Base-by-base conservation (phyloP, 2,888 invertebrate species). In the Eupithecia subfuscata region DNA sequence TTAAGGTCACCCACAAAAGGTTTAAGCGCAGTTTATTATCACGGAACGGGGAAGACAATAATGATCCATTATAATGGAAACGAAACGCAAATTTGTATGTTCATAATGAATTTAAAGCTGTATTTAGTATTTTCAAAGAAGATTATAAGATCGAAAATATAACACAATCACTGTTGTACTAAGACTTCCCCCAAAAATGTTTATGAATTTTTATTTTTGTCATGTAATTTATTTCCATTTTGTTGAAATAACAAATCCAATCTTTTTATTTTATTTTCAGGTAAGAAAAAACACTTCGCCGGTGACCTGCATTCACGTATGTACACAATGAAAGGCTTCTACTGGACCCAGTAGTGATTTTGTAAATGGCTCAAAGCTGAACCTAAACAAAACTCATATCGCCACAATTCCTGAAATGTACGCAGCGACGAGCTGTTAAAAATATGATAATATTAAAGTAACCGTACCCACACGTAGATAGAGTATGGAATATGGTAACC, bases 231-330 rank as follows among this genome's bases (percentile, higher is more conserved):
- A 34, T 48, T 18, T 48, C 18, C 18, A 2, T 18, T 48, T 18
- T 8, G 18, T 48, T 48, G 8, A 48, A 48, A 48, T 48, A 48
- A 48, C 48, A 18, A 7, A 18, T 0, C 16, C 4, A 48, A 8
- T 48, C 7, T 48, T 48, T 48, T 48, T 85, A 85, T 83, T 86
- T 81, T 81, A 82, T 83, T 88, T 87, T 77, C 90, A 90, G 90
- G 90, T 90, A 90, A 89, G 87, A 48, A 8, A 84, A 30, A 65
- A 8, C n/a, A 12, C 1, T 25, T 1, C 18, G 0, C 16, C 6
- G 63, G 16, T 22, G 16, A 30, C 14, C 30, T 63, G 7, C 18
- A 63, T 30, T 6, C 30, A 30, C 22, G 63, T 63, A 30, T 63
- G 16, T 63, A 63, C 48, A 18, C 48, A n/a, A 48, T 48, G 18